phyloP scores from a whole-genome alignment of 2,888 invertebrate species.

The Anoplius nigerrimus region DNA sequence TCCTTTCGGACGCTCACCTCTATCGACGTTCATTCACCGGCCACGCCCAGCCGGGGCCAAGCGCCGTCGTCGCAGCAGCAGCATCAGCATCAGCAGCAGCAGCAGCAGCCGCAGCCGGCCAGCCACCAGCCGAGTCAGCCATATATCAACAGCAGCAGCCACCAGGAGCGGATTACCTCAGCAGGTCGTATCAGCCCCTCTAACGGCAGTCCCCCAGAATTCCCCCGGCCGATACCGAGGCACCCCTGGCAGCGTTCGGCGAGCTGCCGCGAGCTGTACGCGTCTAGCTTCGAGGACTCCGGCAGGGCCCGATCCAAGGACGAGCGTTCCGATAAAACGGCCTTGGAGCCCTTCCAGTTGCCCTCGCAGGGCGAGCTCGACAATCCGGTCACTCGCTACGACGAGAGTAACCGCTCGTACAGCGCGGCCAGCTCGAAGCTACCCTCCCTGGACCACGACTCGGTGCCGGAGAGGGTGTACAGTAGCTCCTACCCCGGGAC shows the following conservation, averaged over 20 bases:
- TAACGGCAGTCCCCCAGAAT: conserved; percentile 75
- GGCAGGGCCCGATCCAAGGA: conserved; percentile 79
- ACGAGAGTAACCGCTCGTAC: conserved; percentile 82
- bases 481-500: conserved; percentile 92
- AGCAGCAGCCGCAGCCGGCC: conserved; percentile 47
- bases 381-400: conserved; percentile 84
- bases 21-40: conserved; percentile 77
- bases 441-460: conserved; percentile 82
- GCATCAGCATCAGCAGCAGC: conserved; percentile 40
- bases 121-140: conserved; percentile 63
- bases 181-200: conserved; percentile 76
- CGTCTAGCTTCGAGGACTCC: conserved; percentile 84
- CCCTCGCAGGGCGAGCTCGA: conserved; percentile 77
- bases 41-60: conserved; percentile 77
- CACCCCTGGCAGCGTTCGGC: conserved; percentile 86
- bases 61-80: conserved; percentile 7
- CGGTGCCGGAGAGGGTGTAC: conserved; percentile 84
- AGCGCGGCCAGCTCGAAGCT: conserved; percentile 80
- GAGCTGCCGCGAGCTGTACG: conserved; percentile 88
- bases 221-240: conserved; percentile 74
- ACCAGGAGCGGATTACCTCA: conserved; percentile 71
- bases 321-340: conserved; percentile 49
- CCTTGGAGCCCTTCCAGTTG: conserved; percentile 64
- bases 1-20: conserved; percentile 79
- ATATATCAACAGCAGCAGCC: conserved; percentile 42